phyloP scores from a whole-genome alignment of 2,113 vertebrate genomes.

The Apistogramma diplotaenia region DNA sequence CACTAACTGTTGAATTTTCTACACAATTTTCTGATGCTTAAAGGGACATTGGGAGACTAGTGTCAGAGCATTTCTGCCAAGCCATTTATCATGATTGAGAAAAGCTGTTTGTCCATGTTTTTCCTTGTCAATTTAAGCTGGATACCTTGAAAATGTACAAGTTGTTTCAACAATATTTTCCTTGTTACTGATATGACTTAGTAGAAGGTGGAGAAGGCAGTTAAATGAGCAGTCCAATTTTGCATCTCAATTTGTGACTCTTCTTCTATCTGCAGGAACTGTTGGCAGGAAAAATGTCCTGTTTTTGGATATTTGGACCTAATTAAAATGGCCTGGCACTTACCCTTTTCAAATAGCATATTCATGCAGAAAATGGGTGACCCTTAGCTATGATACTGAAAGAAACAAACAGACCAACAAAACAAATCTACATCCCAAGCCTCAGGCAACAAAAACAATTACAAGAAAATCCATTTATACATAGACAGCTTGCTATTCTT shows the following conservation, averaged over 20 bases:
- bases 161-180: neutral
- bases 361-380: slow-evolving; percentile 59
- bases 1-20: neutral
- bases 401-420: slow-evolving; percentile 62
- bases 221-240: slow-evolving; percentile 2
- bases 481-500: slow-evolving; percentile 63
- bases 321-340: slow-evolving; percentile 51
- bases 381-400: slow-evolving; percentile 55
- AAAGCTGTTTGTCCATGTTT: neutral
- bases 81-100: neutral
- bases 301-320: slow-evolving; percentile 43
- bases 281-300: neutral
- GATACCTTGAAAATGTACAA: neutral
- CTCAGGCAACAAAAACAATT: slow-evolving; percentile 77
- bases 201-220: neutral
- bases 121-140: neutral
- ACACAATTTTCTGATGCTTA: neutral
- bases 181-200: neutral
- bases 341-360: slow-evolving; percentile 44
- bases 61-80: neutral
- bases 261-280: neutral
- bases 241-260: neutral
- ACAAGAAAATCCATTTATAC: slow-evolving; percentile 77
- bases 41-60: neutral
- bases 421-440: slow-evolving; percentile 60